Percentiles rank a stretch among this genome's conserved stretches.
These are phyloP conservation scores for Mobula hypostoma DNA, from an alignment of 2,113 vertebrate species.

Conservation along the genomic window DNA sequence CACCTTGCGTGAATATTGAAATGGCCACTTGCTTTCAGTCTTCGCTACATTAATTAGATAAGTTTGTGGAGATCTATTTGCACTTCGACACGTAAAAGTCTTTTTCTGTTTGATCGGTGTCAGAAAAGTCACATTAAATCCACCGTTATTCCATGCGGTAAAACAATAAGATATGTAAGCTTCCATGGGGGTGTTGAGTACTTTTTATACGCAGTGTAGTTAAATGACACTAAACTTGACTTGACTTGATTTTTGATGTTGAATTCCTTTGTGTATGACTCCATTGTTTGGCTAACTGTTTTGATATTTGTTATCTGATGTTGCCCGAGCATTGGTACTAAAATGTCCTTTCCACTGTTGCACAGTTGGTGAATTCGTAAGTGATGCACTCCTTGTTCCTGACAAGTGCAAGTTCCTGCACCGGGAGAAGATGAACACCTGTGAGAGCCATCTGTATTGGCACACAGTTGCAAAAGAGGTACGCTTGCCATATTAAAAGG, in stretches of 20 bases:
- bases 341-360: slow-evolving; percentile 43
- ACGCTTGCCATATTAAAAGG: slow-evolving; percentile 32
- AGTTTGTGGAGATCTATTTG: too few species aligned
- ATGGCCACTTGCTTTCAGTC: neutral
- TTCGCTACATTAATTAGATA: neutral
- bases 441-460: slow-evolving; percentile 97
- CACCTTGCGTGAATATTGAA: neutral
- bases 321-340: neutral
- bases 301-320: neutral
- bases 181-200: too few species aligned
- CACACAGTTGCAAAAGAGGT: slow-evolving; percentile 97
- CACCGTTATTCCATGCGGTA: too few species aligned
- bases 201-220: too few species aligned
- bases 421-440: slow-evolving; percentile 95
- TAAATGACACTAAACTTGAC: neutral
- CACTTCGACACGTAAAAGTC: too few species aligned
- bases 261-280: neutral
- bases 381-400: slow-evolving; percentile 93
- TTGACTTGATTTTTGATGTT: neutral
- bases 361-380: slow-evolving; percentile 92
- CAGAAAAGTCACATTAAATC: too few species aligned
- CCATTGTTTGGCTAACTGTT: neutral
- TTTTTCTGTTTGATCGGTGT: too few species aligned
- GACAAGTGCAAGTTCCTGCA: slow-evolving; percentile 97
- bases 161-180: too few species aligned